Conservation (phyloP, 2,888 invertebrate genomes). For the Embidobia sp. region DNA sequence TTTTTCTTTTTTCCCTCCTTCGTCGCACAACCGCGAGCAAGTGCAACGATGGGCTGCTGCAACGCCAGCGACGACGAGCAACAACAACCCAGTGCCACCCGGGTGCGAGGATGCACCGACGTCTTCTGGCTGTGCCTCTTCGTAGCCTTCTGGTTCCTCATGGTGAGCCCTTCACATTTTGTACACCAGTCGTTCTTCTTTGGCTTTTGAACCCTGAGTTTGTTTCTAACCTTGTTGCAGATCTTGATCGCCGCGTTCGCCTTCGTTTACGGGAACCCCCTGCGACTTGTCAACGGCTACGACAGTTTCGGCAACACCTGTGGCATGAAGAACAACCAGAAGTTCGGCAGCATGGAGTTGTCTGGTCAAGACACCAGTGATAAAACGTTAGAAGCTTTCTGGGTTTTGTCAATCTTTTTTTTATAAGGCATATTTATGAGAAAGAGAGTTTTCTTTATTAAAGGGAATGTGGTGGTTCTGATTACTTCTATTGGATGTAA, state of each 20-base stretch:
- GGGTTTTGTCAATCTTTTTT: no score
- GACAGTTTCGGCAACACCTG: conserved; percentile 98
- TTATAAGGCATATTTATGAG: no score
- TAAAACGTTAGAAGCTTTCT: conserved; percentile 85
- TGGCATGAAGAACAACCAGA: conserved; percentile 90
- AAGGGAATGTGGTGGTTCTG: no score
- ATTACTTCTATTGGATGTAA: no score
- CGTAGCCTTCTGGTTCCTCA: conserved; percentile 90
- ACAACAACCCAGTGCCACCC: conserved; percentile 79
- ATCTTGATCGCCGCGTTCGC: conserved; percentile 93
- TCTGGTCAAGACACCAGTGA: conserved; percentile 92
- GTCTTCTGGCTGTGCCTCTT: conserved; percentile 91
- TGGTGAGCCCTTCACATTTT: conserved; percentile 84
- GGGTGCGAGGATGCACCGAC: conserved; percentile 90
- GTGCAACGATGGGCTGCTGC: conserved; percentile 78
- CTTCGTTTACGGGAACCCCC: conserved; percentile 93
- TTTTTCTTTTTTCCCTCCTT: background rate
- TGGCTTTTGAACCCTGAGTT: background rate
- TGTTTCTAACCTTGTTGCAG: conserved; percentile 74
- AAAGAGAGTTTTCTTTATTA: no score
- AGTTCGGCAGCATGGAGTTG: conserved; percentile 87
- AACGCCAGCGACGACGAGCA: conserved; percentile 76
- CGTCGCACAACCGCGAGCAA: no score
- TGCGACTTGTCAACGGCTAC: conserved; percentile 93
- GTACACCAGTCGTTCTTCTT: conserved; percentile 18